Evolutionary conservation across 2,113 vertebrate genomes (phyloP).

Genomic region (Nesoenas mayeri): DNA sequence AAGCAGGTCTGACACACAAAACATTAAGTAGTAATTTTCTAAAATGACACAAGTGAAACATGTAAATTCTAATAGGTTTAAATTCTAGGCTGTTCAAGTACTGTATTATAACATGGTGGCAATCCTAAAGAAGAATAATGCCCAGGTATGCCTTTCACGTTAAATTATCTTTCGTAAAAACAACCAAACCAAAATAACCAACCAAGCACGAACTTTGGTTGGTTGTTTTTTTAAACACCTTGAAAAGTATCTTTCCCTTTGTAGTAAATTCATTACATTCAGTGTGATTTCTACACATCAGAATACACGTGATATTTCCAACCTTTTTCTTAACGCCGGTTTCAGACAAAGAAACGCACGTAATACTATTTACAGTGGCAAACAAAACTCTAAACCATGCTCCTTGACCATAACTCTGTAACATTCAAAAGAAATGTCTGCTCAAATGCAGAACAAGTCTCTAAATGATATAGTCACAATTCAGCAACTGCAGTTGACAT

Average conservation of each 20-base stretch:
- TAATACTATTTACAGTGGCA: fast-evolving
- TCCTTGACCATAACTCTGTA: not conserved
- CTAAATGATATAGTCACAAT: not conserved
- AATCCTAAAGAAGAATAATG: not conserved
- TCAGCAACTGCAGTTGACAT: not conserved
- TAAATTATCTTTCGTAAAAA: not conserved
- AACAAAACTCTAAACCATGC: not conserved
- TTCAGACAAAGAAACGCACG: not conserved
- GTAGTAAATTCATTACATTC: not conserved
- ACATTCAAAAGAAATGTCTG: not conserved
- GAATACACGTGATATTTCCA: not conserved
- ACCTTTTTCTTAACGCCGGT: not conserved
- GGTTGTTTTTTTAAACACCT: not conserved
- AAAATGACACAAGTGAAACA: not conserved
- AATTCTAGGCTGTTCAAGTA: not conserved
- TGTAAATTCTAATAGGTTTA: not conserved
- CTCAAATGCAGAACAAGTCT: not conserved
- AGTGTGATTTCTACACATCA: not conserved
- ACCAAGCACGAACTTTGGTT: not conserved
- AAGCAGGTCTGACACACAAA: not conserved
- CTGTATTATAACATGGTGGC: not conserved
- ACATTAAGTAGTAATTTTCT: not conserved
- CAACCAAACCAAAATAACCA: too few relatives aligned
- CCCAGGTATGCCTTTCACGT: not conserved
- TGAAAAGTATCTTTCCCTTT: not conserved